These are phyloP conservation scores for Probaryconus sp. DNA, from an alignment of 1,140 invertebrate species.

Conservation along the genomic window DNA sequence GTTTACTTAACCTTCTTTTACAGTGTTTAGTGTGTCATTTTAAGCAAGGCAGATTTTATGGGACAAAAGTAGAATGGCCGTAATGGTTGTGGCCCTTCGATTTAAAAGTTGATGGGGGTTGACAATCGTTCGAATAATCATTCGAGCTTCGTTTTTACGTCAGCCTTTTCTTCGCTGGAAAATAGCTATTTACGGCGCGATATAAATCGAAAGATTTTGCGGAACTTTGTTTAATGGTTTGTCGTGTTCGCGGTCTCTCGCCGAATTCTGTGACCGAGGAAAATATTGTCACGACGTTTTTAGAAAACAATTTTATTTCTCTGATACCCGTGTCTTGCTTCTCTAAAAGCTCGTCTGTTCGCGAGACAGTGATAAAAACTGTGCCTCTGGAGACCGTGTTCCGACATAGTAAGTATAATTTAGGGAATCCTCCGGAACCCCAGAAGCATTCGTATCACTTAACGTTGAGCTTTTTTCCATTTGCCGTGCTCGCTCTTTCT, in stretches of 20 bases:
- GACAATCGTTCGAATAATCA: too few species aligned
- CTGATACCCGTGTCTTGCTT: slow-evolving; percentile 11
- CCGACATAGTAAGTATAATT: slow-evolving; percentile 72
- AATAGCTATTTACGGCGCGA: too few species aligned
- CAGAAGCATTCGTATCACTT: slow-evolving; percentile 74
- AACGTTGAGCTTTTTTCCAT: slow-evolving; percentile 52
- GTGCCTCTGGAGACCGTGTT: slow-evolving; percentile 55
- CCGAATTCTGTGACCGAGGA: slow-evolving; percentile 1
- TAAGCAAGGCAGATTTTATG: slow-evolving; percentile 15
- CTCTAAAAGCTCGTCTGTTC: slow-evolving; percentile 33
- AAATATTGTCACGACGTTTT: not conserved
- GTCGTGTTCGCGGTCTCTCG: not conserved
- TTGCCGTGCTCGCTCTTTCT: slow-evolving; percentile 43
- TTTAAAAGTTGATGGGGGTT: too few species aligned
- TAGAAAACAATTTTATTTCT: slow-evolving; percentile 49
- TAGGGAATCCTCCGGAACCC: slow-evolving; percentile 62
- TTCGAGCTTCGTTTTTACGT: not conserved
- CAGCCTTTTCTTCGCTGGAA: too few species aligned
- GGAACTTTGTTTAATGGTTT: slow-evolving; percentile 6
- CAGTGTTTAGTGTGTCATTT: slow-evolving; percentile 32
- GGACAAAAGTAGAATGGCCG: not conserved
- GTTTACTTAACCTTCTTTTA: slow-evolving; percentile 13
- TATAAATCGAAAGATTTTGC: too few species aligned
- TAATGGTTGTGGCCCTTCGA: not conserved
- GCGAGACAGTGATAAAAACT: slow-evolving; percentile 64